These are phyloP conservation scores for Spea hammondii DNA, from an alignment of 2,797 vertebrate species.

Conservation along the genomic window DNA sequence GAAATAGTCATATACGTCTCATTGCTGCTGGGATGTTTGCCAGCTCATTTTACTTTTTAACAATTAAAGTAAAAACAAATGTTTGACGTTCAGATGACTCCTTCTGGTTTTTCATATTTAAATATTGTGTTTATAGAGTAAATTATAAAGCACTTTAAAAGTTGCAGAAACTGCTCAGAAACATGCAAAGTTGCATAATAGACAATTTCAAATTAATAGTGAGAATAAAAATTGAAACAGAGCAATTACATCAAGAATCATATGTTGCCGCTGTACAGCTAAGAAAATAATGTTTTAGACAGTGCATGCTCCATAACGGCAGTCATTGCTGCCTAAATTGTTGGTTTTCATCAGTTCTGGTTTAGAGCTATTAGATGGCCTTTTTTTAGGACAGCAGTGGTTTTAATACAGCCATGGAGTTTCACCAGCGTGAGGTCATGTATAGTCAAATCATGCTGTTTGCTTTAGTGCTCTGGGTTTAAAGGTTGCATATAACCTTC, in stretches of 20 bases:
- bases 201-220: background rate
- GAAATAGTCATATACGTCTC: background rate
- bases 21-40: slow-evolving; percentile 23
- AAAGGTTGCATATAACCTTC: too few relatives aligned
- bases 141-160: background rate
- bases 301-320: too few relatives aligned
- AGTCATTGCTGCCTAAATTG: too few relatives aligned
- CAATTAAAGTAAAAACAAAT: slow-evolving; percentile 44
- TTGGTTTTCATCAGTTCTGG: too few relatives aligned
- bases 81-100: slow-evolving; percentile 46
- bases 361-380: too few relatives aligned
- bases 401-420: too few relatives aligned
- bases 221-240: background rate
- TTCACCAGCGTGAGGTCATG: too few relatives aligned
- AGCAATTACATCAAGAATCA: background rate
- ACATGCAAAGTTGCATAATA: background rate
- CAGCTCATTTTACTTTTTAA: slow-evolving; percentile 51
- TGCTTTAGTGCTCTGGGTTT: too few relatives aligned
- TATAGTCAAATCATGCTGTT: too few relatives aligned
- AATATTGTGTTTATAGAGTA: slow-evolving; percentile 2
- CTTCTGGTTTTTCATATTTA: slow-evolving; percentile 30
- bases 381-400: too few relatives aligned
- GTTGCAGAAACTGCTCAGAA: background rate
- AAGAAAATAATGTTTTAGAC: too few relatives aligned
- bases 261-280: too few relatives aligned